A percentile compares a stretch with the other conserved stretches of the same genome.
Evolutionary conservation across 2,113 vertebrate species (phyloP).

Genomic region (Solea senegalensis): DNA sequence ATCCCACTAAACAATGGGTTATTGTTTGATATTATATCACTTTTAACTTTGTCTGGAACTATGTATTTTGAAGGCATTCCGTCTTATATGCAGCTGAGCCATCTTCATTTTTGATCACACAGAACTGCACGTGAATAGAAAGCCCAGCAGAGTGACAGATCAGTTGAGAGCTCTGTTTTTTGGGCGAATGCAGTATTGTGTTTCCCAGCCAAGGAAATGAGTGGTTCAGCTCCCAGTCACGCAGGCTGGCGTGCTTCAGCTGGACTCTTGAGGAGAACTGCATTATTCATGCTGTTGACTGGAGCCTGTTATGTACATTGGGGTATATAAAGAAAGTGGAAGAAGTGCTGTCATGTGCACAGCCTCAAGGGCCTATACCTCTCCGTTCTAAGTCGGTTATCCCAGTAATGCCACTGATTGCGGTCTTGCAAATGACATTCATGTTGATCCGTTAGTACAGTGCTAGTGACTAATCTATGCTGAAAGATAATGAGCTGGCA

Average conservation of each 20-base stretch:
- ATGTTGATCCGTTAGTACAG: not conserved
- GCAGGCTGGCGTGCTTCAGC: constrained; percentile 65
- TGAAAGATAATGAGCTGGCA: not conserved
- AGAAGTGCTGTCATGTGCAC: constrained; percentile 41
- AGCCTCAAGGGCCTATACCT: not conserved
- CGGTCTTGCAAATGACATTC: not conserved
- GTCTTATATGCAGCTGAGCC: constrained; percentile 13
- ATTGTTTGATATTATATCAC: constrained; percentile 20
- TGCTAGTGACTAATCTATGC: not conserved
- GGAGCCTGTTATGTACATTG: constrained; percentile 68
- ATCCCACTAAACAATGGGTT: constrained; percentile 6
- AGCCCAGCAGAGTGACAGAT: constrained; percentile 28
- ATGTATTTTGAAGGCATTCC: not conserved
- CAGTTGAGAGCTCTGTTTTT: constrained; percentile 42
- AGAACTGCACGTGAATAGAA: constrained; percentile 14
- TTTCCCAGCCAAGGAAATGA: constrained; percentile 61
- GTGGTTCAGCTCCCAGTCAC: constrained; percentile 64
- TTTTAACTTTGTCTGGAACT: not conserved
- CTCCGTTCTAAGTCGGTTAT: not conserved
- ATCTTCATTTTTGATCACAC: constrained; percentile 2
- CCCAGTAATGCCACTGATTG: not conserved
- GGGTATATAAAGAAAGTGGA: constrained; percentile 60
- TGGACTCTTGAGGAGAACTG: constrained; percentile 70
- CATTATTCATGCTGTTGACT: constrained; percentile 81
- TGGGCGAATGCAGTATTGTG: constrained; percentile 48